Evolutionary conservation across 1,140 invertebrate species (phyloP).

Genomic region (Samia ricini): DNA sequence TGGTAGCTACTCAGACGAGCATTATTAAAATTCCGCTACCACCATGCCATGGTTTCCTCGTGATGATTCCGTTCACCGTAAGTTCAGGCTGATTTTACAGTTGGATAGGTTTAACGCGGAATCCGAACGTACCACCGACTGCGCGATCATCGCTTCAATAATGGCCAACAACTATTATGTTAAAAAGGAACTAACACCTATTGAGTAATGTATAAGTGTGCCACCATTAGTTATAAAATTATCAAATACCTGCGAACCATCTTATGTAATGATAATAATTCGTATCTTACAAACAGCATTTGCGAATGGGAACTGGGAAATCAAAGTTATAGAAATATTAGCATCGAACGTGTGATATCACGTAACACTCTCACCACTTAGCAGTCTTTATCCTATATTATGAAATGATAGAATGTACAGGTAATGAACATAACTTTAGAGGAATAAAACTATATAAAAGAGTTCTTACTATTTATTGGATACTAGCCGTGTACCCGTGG

Average conservation of each 20-base stretch:
- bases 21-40: no score
- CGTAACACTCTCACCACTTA: background rate
- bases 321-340: constrained; percentile 9
- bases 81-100: no score
- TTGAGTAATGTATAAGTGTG: background rate
- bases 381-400: background rate
- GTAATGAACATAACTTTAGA: no score
- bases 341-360: constrained; percentile 2
- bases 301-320: constrained; percentile 4
- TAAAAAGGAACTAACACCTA: constrained; percentile 1
- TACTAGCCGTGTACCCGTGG: no score
- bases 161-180: background rate
- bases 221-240: constrained; percentile 5
- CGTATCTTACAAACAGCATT: constrained; percentile 3
- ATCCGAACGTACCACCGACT: no score
- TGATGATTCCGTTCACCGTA: no score
- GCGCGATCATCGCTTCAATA: no score
- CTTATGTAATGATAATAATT: constrained; percentile 9
- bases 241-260: constrained; percentile 3
- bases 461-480: no score
- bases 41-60: no score
- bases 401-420: background rate
- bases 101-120: no score
- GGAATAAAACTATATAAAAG: no score
- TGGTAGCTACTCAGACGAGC: no score